Evolutionary conservation across 2,797 vertebrate species (phyloP), one percentile per base, ranked within the genome.

Genomic region (Microchirus variegatus): DNA sequence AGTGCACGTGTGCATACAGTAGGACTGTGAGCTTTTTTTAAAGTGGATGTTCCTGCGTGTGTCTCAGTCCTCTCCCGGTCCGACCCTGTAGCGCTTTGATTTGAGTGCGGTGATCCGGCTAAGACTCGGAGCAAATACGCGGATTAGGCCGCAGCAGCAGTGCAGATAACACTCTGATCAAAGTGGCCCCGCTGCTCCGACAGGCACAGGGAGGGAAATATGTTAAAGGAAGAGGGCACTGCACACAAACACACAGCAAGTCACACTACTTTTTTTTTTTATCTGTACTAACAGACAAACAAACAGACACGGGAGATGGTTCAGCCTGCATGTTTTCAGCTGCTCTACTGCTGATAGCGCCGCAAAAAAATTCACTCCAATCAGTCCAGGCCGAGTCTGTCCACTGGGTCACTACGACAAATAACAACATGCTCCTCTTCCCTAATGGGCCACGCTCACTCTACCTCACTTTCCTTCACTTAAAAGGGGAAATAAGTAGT

Each of bases 161-260:
- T 83, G 78, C 85, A 88, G 92, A 94, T 91, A 92, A 92, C 83
- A 81, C 84, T 84, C 85, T 87, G 92, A 93, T 94, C 92, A 94
- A 92, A 93, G 92, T 90, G 89, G 84, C 88, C 88, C 80, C 19
- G 74, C 87, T 87, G 88, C 85, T 80, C 77, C 66, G 82, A 89
- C 87, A 80, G 89, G 81, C 87, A 80, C 86, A 80, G 81, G 77
- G 84, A 91, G 86, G 69, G 77, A 90, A 90, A 91, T 90, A 89
- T 87, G 90, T 86, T 89, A 86, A 89, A 87, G 86, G 85, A 86
- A 85, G 83, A 88, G 82, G 72, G 76, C 68, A 46, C 66, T 41
- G 50, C 51, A 45, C 55, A 63, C 42, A 44, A 11, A 68, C 62
- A 58, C 53, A 42, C 53, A 63, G 73, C 5, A n/a, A 83, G 79